These are phyloP conservation scores for Sphinx pinastri DNA, from an alignment of 2,888 invertebrate genomes.

Conservation along the genomic window DNA sequence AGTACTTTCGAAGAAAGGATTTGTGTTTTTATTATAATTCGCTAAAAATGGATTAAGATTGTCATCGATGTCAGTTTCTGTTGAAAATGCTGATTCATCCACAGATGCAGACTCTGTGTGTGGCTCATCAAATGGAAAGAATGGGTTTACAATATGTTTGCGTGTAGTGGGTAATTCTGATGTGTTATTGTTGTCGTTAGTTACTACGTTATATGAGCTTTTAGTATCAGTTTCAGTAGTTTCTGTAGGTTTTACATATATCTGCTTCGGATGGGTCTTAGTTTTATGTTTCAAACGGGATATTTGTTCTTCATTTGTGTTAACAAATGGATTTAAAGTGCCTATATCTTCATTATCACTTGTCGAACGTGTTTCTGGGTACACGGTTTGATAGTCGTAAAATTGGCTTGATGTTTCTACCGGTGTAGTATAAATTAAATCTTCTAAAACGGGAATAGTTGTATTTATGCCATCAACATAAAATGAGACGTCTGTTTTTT, in stretches of 20 bases:
- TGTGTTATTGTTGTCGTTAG: neutral
- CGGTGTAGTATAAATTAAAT: neutral
- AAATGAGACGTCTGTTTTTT: neutral
- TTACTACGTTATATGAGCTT: neutral
- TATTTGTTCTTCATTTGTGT: neutral
- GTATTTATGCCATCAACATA: neutral
- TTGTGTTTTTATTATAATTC: neutral
- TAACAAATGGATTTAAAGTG: neutral
- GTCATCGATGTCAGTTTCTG: neutral
- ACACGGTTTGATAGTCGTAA: neutral
- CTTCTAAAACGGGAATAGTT: neutral
- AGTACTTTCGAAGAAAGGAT: conserved; percentile 1
- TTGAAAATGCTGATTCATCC: neutral
- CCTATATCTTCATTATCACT: neutral
- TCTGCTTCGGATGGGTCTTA: neutral
- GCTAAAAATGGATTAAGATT: neutral
- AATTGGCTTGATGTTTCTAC: neutral
- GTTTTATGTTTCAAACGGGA: neutral
- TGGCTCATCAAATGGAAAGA: neutral
- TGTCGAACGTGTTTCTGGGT: neutral
- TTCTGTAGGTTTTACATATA: neutral
- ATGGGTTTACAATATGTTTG: neutral
- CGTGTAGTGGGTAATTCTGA: neutral
- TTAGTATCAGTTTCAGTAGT: too few species aligned
- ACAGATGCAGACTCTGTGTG: neutral